These are phyloP conservation scores for Electrophaes corylata DNA, from an alignment of 2,888 invertebrate genomes.

Conservation along the genomic window DNA sequence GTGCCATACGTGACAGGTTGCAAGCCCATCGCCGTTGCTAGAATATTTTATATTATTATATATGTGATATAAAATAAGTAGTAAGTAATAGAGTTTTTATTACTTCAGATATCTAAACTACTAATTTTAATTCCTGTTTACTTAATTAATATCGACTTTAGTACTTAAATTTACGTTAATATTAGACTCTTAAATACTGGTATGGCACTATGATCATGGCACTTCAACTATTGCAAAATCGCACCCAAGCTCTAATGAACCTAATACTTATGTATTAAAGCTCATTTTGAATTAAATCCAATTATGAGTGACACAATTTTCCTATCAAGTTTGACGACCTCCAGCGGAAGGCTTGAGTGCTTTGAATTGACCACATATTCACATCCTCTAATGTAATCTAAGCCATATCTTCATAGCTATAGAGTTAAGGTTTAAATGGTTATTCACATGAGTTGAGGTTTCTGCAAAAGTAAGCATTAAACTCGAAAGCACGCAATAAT, in stretches of 20 bases:
- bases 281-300: neutral
- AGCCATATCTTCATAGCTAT: conserved; percentile 14
- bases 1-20: no score
- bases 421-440: conserved; percentile 28
- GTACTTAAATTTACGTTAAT: neutral
- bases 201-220: no score
- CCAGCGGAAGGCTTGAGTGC: conserved; percentile 46
- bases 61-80: neutral
- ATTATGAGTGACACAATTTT: neutral
- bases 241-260: neutral
- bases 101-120: neutral
- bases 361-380: conserved; percentile 42
- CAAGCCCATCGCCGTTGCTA: no score
- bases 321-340: conserved; percentile 48
- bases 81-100: neutral
- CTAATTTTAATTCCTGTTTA: neutral
- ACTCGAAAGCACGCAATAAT: conserved; percentile 34
- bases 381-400: conserved; percentile 32
- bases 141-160: neutral
- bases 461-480: conserved; percentile 48
- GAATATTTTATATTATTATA: no score
- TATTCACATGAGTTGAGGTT: neutral
- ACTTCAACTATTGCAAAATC: neutral
- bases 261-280: neutral
- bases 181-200: no score